These are phyloP conservation scores for Aptenodytes patagonicus DNA, from an alignment of 2,113 vertebrate species.

Conservation along the genomic window DNA sequence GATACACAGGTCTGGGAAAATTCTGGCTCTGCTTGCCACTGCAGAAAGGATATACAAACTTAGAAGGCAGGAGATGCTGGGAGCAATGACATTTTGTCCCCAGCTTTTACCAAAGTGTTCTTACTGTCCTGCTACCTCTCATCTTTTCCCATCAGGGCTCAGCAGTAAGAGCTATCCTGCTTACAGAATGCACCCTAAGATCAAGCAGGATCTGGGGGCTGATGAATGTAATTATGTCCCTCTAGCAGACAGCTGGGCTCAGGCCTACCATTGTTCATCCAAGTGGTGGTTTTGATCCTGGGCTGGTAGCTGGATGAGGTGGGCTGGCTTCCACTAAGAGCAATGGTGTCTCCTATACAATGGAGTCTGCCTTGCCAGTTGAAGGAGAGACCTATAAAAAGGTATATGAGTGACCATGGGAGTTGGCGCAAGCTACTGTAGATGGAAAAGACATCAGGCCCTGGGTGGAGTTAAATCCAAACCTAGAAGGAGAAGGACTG, in stretches of 20 bases:
- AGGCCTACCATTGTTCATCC: neutral
- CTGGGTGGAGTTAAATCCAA: neutral
- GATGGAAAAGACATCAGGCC: neutral
- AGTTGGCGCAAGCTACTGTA: neutral
- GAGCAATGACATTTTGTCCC: neutral
- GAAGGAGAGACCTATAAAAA: neutral
- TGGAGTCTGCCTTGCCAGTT: neutral
- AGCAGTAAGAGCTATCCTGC: neutral
- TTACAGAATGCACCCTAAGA: neutral
- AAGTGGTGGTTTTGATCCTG: neutral
- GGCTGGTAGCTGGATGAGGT: neutral
- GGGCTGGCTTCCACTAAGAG: neutral
- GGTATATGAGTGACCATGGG: fast-evolving
- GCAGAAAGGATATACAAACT: neutral
- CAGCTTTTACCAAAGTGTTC: neutral
- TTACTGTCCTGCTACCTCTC: neutral
- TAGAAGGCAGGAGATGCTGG: neutral
- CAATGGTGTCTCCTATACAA: neutral
- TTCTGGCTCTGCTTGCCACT: neutral
- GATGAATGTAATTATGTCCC: neutral
- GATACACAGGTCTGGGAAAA: neutral
- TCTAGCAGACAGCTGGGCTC: neutral
- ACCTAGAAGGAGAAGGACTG: neutral
- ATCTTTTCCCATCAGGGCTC: neutral
- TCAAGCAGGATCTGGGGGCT: neutral